Percentiles rank a stretch among this genome's conserved stretches.
These are phyloP conservation scores for Portevinia maculata DNA, from an alignment of 2,888 invertebrate genomes.

Conservation along the genomic window DNA sequence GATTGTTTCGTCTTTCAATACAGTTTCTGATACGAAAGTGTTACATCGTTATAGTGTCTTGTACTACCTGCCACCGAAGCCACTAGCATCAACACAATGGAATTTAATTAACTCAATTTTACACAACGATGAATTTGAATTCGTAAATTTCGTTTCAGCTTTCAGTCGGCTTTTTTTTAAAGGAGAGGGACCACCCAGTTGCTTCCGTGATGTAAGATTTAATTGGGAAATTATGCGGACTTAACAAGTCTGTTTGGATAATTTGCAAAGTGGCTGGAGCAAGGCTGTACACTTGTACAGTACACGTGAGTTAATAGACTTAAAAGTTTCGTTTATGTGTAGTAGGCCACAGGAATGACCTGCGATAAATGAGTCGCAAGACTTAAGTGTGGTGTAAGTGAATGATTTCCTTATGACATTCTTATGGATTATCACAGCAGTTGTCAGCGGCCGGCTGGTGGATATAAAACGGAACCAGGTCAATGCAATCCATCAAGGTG, in stretches of 20 bases:
- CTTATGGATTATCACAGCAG: not conserved
- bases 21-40: not conserved
- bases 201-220: not conserved
- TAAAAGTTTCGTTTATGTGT: conserved; percentile 21
- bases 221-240: conserved; percentile 40
- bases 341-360: conserved; percentile 11
- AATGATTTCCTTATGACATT: not conserved
- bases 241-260: conserved; percentile 30
- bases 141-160: conserved; percentile 11
- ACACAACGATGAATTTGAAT: conserved; percentile 54
- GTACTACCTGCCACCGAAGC: not conserved
- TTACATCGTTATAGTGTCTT: not conserved
- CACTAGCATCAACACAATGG: conserved; percentile 20
- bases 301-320: conserved; percentile 20
- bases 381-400: not conserved
- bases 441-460: not conserved
- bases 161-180: not conserved
- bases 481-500: no score
- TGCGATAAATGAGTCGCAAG: conserved; percentile 1
- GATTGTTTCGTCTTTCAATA: conserved; percentile 14
- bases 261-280: not conserved
- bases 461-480: not conserved
- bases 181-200: no score
- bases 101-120: conserved; percentile 56
- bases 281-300: no score